phyloP scores from a whole-genome alignment of 2,888 invertebrate genomes.

The Ecdyonurus torrentis region DNA sequence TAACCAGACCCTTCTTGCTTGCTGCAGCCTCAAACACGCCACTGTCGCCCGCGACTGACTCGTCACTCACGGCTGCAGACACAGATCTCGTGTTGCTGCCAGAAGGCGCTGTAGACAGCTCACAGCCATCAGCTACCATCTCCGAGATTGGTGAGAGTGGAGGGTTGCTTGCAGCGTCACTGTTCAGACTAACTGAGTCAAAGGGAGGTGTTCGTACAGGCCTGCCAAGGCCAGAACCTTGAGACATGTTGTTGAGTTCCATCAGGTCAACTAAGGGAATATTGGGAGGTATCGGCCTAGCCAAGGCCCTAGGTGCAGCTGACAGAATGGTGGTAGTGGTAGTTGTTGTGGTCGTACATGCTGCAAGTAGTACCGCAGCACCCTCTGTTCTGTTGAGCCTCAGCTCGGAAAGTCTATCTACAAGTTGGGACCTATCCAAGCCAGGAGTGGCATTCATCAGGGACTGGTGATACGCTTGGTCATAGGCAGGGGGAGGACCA shows the following conservation, averaged over 20 bases:
- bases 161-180: conserved; percentile 19
- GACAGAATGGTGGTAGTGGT: background rate
- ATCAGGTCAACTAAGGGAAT: conserved; percentile 11
- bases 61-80: conserved; percentile 92
- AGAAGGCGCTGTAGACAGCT: conserved; percentile 25
- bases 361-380: conserved; percentile 17
- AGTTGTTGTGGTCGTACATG: conserved; percentile 1
- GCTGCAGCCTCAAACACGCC: conserved; percentile 84
- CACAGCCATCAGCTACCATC: conserved; percentile 41
- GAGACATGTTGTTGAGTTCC: conserved; percentile 32
- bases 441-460: background rate
- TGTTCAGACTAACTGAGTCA: conserved; percentile 19
- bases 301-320: background rate
- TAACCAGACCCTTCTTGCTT: conserved; percentile 26
- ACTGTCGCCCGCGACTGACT: conserved; percentile 90
- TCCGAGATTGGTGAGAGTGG: conserved; percentile 76
- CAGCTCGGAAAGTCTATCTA: conserved; percentile 34
- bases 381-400: conserved; percentile 30
- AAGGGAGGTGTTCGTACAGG: conserved; percentile 26
- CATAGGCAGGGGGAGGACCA: conserved; percentile 42
- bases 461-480: conserved; percentile 30
- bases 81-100: conserved; percentile 78
- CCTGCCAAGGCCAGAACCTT: conserved; percentile 38
- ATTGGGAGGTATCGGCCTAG: conserved; percentile 10
- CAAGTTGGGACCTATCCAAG: conserved; percentile 19